Evolutionary conservation across 2,888 invertebrate species (phyloP).

Genomic region (Pharmacophagus antenor): DNA sequence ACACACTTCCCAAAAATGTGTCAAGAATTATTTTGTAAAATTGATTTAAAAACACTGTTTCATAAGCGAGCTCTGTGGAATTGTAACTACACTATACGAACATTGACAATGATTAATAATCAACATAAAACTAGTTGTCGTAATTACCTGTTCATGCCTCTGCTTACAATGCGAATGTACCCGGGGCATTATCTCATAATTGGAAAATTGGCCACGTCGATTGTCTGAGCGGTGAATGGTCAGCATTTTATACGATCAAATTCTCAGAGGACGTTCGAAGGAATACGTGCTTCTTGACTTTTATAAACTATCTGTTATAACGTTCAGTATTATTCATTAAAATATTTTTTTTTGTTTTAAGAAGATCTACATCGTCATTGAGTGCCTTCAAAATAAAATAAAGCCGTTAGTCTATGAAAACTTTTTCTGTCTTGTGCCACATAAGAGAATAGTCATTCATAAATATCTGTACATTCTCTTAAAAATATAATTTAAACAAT

Average conservation of each 20-base stretch:
- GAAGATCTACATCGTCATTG: no score
- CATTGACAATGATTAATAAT: background rate
- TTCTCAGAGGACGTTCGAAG: background rate
- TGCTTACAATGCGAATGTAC: background rate
- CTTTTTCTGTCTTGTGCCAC: no score
- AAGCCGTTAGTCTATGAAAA: no score
- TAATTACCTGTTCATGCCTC: background rate
- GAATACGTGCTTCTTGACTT: background rate
- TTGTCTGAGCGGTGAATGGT: conserved; percentile 10
- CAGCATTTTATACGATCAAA: conserved; percentile 15
- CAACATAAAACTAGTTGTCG: background rate
- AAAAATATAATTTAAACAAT: no score
- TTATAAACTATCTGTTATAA: conserved; percentile 3
- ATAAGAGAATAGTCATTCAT: no score
- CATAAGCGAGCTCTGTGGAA: background rate
- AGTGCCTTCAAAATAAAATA: no score
- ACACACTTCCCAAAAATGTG: no score
- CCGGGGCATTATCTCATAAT: conserved; percentile 9
- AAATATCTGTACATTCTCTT: no score
- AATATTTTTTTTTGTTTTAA: no score
- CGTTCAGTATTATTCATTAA: no score
- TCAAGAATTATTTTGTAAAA: no score
- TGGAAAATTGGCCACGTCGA: conserved; percentile 15
- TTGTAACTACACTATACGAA: background rate
- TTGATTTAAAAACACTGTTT: background rate